Conservation (phyloP, 2,113 vertebrate species). For the Tautogolabrus adspersus region DNA sequence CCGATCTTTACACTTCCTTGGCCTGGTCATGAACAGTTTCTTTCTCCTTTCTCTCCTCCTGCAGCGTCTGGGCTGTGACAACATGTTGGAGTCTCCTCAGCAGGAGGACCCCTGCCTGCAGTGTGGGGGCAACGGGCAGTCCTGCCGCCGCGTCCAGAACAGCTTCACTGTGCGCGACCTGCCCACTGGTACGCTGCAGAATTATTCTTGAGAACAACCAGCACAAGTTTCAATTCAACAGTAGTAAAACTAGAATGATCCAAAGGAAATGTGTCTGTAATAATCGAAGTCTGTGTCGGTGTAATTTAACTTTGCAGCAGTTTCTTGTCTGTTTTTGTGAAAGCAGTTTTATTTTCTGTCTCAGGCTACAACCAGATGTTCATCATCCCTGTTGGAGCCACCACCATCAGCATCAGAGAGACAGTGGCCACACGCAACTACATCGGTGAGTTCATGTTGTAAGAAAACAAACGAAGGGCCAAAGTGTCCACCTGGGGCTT, state of each 20-base stretch:
- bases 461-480: not conserved
- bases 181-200: conserved; percentile 85
- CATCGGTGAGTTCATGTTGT: conserved; percentile 82
- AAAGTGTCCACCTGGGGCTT: too few species aligned
- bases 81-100: conserved; percentile 88
- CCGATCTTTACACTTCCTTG: too few species aligned
- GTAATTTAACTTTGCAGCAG: not conserved
- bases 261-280: not conserved
- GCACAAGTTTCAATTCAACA: not conserved
- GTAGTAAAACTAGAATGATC: too few species aligned
- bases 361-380: conserved; percentile 97
- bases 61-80: conserved; percentile 94
- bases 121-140: conserved; percentile 91
- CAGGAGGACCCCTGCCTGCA: conserved; percentile 94
- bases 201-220: not conserved
- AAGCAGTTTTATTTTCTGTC: not conserved
- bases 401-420: conserved; percentile 91
- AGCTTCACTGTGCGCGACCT: conserved; percentile 84
- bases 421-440: conserved; percentile 92
- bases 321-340: not conserved
- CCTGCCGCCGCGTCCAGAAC: conserved; percentile 88
- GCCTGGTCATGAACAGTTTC: not conserved
- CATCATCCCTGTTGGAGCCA: conserved; percentile 91
- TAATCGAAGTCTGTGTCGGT: too few species aligned
- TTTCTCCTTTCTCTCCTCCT: fast-evolving